Conservation (phyloP, 2,113 vertebrate species). For the Aviceda subcristata region DNA sequence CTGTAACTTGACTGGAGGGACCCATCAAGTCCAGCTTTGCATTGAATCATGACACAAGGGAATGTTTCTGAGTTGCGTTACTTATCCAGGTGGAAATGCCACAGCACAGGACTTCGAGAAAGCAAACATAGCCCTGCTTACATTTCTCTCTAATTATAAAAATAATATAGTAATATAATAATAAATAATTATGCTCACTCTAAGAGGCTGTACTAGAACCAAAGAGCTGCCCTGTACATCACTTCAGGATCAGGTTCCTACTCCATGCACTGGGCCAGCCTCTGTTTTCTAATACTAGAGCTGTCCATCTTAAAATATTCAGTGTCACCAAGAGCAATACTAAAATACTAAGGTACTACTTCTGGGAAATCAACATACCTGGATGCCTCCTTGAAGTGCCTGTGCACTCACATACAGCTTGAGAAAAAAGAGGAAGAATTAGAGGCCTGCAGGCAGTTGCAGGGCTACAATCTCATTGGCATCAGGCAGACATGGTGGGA, state of each 20-base stretch:
- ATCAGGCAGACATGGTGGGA: neutral
- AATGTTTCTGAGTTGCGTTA: neutral
- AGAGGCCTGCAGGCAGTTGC: neutral
- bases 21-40: neutral
- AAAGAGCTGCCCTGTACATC: neutral
- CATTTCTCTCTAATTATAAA: neutral
- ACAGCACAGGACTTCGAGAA: neutral
- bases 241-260: neutral
- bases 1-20: neutral
- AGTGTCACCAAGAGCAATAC: neutral
- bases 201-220: neutral
- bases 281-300: neutral
- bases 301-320: neutral
- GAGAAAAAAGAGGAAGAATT: neutral
- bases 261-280: neutral
- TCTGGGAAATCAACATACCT: neutral
- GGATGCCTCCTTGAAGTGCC: neutral
- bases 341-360: no score
- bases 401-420: neutral
- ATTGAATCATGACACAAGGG: neutral
- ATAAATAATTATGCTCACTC: neutral
- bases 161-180: no score
- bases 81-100: neutral
- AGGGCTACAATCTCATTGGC: neutral
- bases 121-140: neutral